A percentile compares a stretch with the other conserved stretches of the same genome.
Evolutionary conservation across 1,140 invertebrate genomes (phyloP).

Genomic region (Drosophila sproati): DNA sequence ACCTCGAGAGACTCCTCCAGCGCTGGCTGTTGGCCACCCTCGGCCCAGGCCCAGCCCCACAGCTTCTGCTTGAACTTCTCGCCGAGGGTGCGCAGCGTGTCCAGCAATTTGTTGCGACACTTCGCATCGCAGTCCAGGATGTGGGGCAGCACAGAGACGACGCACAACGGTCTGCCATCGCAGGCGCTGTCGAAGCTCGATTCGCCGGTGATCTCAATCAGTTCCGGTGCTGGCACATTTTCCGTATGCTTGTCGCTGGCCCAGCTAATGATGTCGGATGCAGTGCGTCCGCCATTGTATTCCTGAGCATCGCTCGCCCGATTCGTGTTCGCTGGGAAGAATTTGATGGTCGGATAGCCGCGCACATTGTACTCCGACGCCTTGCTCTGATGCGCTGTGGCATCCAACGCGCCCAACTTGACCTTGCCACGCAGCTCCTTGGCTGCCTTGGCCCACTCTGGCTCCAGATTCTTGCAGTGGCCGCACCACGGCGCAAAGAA

Average conservation of each 20-base stretch:
- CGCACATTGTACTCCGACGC: constrained; percentile 91
- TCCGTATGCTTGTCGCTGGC: constrained; percentile 94
- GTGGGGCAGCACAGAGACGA: constrained; percentile 97
- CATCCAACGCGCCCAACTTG: constrained; percentile 98
- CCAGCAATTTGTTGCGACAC: constrained; percentile 96
- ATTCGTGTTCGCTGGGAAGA: constrained; percentile 94
- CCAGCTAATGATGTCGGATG: constrained; percentile 96
- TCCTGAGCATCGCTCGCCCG: constrained; percentile 89
- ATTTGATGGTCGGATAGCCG: constrained; percentile 99
- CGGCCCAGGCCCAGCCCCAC: constrained; percentile 99
- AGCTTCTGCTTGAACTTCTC: constrained; percentile 98
- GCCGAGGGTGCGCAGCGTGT: constrained; percentile 90
- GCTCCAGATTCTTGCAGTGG: constrained; percentile 98
- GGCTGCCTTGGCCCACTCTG: constrained; percentile 97
- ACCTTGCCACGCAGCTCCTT: constrained; percentile 97
- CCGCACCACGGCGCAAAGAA: constrained; percentile 99
- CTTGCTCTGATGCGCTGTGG: constrained; percentile 94
- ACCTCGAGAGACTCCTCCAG: constrained; percentile 96
- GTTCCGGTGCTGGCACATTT: constrained; percentile 95
- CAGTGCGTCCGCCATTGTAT: constrained; percentile 95
- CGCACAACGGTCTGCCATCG: constrained; percentile 94
- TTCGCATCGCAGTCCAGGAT: constrained; percentile 98
- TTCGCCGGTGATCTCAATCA: constrained; percentile 90
- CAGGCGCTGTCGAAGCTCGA: constrained; percentile 90
- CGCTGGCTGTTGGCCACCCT: constrained; percentile 93